These are phyloP conservation scores for Andrena dorsata DNA, from an alignment of 2,888 invertebrate species.

Conservation along the genomic window DNA sequence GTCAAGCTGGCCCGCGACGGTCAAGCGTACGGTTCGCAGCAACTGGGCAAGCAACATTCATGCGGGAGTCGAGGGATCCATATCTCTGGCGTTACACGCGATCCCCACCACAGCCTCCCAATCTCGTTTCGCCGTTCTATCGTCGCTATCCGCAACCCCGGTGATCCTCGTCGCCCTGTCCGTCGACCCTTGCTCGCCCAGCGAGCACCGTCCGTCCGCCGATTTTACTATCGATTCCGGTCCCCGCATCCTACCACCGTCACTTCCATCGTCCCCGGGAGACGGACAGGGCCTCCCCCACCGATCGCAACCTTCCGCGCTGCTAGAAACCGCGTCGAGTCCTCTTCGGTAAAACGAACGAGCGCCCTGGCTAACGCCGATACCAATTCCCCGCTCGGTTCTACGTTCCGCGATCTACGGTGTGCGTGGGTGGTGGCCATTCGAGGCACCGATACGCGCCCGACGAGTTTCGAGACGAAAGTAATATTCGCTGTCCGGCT, in stretches of 20 bases:
- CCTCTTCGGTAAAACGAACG: neutral
- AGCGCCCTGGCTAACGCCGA: neutral
- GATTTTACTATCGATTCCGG: conserved; percentile 40
- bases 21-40: conserved; percentile 8
- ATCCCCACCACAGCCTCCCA: conserved; percentile 49
- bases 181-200: conserved; percentile 8
- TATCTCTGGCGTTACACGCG: conserved; percentile 49
- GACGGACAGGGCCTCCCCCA: neutral
- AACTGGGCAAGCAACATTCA: conserved; percentile 46
- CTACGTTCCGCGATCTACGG: neutral
- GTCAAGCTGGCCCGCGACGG: neutral
- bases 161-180: conserved; percentile 22
- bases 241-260: neutral
- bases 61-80: conserved; percentile 49
- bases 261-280: neutral
- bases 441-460: conserved; percentile 1
- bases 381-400: neutral
- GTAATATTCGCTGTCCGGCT: neutral
- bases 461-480: neutral
- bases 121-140: conserved; percentile 32
- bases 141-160: neutral
- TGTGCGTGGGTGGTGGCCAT: conserved; percentile 31
- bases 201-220: neutral
- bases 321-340: neutral
- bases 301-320: neutral